Percentiles rank a stretch among this genome's conserved stretches.
These are phyloP conservation scores for Gymnocheta viridis DNA, from an alignment of 2,888 invertebrate genomes.

Conservation along the genomic window DNA sequence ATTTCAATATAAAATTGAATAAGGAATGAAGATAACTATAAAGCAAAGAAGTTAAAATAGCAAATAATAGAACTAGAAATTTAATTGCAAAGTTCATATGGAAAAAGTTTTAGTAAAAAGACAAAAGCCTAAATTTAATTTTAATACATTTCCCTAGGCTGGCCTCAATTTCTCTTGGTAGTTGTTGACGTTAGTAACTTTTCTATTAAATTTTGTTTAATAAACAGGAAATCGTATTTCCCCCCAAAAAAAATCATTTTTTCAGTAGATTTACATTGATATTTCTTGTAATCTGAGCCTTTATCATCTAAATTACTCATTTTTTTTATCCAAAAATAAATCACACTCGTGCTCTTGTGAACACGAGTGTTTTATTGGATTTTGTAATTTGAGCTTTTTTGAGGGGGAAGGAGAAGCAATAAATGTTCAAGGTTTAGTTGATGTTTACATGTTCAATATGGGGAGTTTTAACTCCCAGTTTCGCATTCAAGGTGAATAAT, in stretches of 20 bases:
- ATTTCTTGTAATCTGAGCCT: background rate
- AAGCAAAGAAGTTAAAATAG: background rate
- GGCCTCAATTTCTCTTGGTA: background rate
- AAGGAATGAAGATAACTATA: background rate
- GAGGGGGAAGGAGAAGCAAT: background rate
- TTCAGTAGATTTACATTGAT: background rate
- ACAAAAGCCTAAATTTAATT: background rate
- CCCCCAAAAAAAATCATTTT: background rate
- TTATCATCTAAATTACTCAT: background rate
- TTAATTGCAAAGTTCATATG: background rate
- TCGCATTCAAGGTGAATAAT: no score
- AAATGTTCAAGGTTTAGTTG: background rate
- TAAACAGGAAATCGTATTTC: background rate
- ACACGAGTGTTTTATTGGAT: background rate
- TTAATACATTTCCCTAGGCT: background rate
- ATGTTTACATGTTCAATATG: background rate
- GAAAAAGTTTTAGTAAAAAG: background rate
- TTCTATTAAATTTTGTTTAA: background rate
- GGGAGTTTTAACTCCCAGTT: no score
- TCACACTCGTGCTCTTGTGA: background rate
- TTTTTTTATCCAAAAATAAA: background rate
- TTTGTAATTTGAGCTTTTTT: background rate
- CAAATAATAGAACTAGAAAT: background rate
- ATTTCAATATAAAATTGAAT: constrained; percentile 1
- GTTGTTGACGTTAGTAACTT: background rate